A percentile compares a stretch with the other conserved stretches of the same genome.
These are phyloP conservation scores for Suncus etruscus DNA, from an alignment of 2,113 vertebrate species.

Conservation along the genomic window DNA sequence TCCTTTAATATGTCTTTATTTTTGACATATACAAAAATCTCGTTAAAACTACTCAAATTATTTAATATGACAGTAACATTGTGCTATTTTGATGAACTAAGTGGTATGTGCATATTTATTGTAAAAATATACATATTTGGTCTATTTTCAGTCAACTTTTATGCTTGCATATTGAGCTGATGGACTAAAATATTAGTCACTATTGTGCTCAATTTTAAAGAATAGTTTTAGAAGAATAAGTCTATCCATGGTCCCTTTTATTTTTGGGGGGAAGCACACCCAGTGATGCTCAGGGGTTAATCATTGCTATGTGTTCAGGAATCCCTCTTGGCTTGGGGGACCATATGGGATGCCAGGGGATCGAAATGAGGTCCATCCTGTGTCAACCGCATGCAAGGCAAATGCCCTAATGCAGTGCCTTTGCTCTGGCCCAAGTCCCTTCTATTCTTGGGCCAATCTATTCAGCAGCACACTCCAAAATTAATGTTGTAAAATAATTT, in stretches of 20 bases:
- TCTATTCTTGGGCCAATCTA: constrained; percentile 27
- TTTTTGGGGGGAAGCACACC: no score
- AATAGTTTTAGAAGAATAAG: no score
- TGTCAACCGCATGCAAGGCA: no score
- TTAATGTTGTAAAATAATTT: constrained; percentile 40
- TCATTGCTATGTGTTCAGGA: no score
- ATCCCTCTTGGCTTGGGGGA: no score
- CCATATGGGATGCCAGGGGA: no score
- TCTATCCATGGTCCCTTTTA: no score
- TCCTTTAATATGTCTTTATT: neutral
- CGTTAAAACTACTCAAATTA: constrained; percentile 37
- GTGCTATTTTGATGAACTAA: constrained; percentile 45
- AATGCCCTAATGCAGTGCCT: neutral
- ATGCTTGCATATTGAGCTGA: neutral
- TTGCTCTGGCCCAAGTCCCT: neutral
- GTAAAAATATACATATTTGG: constrained; percentile 35
- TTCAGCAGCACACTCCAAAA: constrained; percentile 27
- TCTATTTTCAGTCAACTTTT: constrained; percentile 41
- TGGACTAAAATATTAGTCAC: neutral
- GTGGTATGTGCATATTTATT: constrained; percentile 20
- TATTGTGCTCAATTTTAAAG: neutral
- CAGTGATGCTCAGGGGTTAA: no score
- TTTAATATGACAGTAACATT: constrained; percentile 41
- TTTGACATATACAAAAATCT: constrained; percentile 43
- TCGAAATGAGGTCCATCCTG: no score